Evolutionary conservation across 2,113 vertebrate species (phyloP).

Genomic region (Candoia aspera): DNA sequence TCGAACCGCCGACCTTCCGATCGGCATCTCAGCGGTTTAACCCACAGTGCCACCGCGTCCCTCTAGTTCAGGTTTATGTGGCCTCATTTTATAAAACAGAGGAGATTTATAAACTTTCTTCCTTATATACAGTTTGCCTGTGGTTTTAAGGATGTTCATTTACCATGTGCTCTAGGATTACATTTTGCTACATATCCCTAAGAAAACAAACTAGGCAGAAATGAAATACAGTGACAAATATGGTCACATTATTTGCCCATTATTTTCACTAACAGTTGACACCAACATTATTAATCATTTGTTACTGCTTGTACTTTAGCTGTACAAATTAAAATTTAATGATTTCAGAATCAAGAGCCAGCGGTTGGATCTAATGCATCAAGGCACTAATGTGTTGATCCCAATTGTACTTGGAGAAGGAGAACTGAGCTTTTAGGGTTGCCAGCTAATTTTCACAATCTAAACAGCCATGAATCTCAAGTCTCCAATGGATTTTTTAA

Average conservation of each 20-base stretch:
- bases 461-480: slow-evolving; percentile 69
- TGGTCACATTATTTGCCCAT: slow-evolving; percentile 57
- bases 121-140: slow-evolving; percentile 53
- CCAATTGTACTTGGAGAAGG: slow-evolving; percentile 66
- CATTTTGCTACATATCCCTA: slow-evolving; percentile 42
- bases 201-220: slow-evolving; percentile 51
- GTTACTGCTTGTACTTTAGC: slow-evolving; percentile 72
- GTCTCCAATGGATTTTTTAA: slow-evolving; percentile 59
- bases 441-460: slow-evolving; percentile 61
- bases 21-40: too few relatives aligned
- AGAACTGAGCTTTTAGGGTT: slow-evolving; percentile 53
- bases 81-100: slow-evolving; percentile 55
- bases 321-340: slow-evolving; percentile 75
- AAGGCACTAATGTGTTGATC: slow-evolving; percentile 70
- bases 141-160: slow-evolving; percentile 31
- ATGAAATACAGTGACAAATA: slow-evolving; percentile 58
- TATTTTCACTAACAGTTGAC: slow-evolving; percentile 68
- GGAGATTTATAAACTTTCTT: slow-evolving; percentile 36
- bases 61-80: slow-evolving; percentile 1
- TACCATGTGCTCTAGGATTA: slow-evolving; percentile 25
- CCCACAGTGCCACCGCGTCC: too few relatives aligned
- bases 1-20: too few relatives aligned
- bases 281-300: slow-evolving; percentile 72
- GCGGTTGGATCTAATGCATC: slow-evolving; percentile 53
- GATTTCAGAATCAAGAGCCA: slow-evolving; percentile 59